A percentile compares a stretch with the other conserved stretches of the same genome.
These are phyloP conservation scores for Cololabis saira DNA, from an alignment of 2,113 vertebrate genomes.

Conservation along the genomic window DNA sequence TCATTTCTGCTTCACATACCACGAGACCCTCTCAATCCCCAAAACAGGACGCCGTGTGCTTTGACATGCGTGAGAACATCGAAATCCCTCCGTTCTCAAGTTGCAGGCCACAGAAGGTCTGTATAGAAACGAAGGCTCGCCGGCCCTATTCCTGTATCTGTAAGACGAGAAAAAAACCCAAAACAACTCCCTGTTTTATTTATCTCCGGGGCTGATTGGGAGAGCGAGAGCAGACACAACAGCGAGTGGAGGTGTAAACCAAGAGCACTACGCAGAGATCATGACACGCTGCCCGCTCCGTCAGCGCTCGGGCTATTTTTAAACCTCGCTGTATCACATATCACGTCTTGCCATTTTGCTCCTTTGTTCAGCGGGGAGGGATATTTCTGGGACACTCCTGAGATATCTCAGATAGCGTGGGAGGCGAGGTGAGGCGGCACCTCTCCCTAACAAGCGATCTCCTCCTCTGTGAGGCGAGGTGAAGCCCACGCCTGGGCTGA, in stretches of 20 bases:
- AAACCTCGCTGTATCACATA: slow-evolving; percentile 74
- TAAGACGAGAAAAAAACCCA: neutral
- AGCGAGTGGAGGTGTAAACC: slow-evolving; percentile 62
- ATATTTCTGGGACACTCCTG: slow-evolving; percentile 59
- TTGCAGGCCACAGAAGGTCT: slow-evolving; percentile 34
- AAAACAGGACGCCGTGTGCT: slow-evolving; percentile 38
- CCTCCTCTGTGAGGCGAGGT: slow-evolving; percentile 5
- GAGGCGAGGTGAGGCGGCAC: slow-evolving; percentile 37
- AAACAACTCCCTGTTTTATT: neutral
- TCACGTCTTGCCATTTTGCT: slow-evolving; percentile 50
- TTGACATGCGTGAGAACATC: slow-evolving; percentile 57
- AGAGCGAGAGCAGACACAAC: slow-evolving; percentile 4
- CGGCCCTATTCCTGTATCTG: slow-evolving; percentile 13
- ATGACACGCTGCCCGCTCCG: slow-evolving; percentile 56
- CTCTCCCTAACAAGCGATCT: slow-evolving; percentile 37
- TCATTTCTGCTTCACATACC: slow-evolving; percentile 55
- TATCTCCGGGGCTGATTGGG: neutral
- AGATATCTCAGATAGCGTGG: slow-evolving; percentile 37
- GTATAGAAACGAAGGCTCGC: slow-evolving; percentile 11
- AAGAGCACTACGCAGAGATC: slow-evolving; percentile 58
- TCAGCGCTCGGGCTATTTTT: slow-evolving; percentile 81
- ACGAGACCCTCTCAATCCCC: slow-evolving; percentile 38
- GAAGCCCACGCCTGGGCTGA: slow-evolving; percentile 27
- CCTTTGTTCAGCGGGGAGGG: slow-evolving; percentile 60
- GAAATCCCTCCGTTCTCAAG: slow-evolving; percentile 54